phyloP scores from a whole-genome alignment of 1,140 invertebrate genomes.

The Aphelenchoides fujianensis region DNA sequence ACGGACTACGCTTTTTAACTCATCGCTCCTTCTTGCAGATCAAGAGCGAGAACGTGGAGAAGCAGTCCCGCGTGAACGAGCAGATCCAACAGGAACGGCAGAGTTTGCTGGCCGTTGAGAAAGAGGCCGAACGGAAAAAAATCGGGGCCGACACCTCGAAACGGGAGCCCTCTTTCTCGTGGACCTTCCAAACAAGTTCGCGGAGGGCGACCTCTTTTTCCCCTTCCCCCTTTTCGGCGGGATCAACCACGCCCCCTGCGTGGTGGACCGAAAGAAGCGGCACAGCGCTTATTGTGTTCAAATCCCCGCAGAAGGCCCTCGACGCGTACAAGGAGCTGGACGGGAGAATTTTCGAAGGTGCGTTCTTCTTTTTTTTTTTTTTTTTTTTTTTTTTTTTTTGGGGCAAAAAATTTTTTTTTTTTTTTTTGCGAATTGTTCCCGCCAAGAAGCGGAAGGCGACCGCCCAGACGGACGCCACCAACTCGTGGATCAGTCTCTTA shows the following conservation, averaged over 20 bases:
- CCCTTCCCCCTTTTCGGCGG: constrained; percentile 79
- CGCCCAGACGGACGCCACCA: constrained; percentile 68
- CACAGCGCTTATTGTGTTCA: constrained; percentile 88
- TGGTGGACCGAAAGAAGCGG: constrained; percentile 79
- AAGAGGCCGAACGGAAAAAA: constrained; percentile 31
- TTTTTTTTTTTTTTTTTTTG: too few relatives aligned
- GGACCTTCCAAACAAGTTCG: constrained; percentile 83
- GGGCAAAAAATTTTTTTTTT: not conserved
- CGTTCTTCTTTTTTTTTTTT: too few relatives aligned
- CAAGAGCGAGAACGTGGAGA: too few relatives aligned
- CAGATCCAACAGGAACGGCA: too few relatives aligned
- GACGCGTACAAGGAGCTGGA: constrained; percentile 82
- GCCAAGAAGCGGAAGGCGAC: constrained; percentile 66
- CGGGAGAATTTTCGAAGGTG: constrained; percentile 75
- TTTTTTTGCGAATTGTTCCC: constrained; percentile 76
- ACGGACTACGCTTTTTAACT: too few relatives aligned
- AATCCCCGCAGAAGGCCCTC: constrained; percentile 91
- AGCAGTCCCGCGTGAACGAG: too few relatives aligned
- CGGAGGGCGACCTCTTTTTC: constrained; percentile 79
- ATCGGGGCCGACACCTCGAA: constrained; percentile 57
- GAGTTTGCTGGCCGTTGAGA: too few relatives aligned
- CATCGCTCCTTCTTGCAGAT: too few relatives aligned
- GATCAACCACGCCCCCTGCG: constrained; percentile 80
- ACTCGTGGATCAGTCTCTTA: constrained; percentile 96
- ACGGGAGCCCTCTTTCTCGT: constrained; percentile 89